Percentiles rank a stretch among this genome's conserved stretches.
Conservation (phyloP, 2,113 vertebrate genomes). For the Prunella fulvescens region DNA sequence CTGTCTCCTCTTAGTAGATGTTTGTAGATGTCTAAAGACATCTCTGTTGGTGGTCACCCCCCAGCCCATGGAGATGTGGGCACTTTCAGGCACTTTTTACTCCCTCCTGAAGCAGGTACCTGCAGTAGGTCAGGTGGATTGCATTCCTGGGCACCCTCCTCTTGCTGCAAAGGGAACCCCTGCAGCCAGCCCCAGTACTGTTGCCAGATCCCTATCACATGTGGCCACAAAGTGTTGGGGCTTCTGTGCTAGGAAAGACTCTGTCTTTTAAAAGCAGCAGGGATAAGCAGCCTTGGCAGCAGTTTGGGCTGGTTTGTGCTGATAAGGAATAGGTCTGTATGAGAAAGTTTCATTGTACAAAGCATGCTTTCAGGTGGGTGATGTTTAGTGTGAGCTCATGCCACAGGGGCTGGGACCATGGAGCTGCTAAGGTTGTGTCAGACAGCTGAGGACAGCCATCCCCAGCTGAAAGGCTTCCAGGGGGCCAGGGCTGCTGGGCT, state of each 20-base stretch:
- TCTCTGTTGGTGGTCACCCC: not conserved
- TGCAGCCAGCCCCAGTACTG: not conserved
- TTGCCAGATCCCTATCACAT: not conserved
- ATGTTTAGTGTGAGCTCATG: not conserved
- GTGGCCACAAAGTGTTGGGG: not conserved
- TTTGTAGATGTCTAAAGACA: not conserved
- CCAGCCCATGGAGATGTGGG: not conserved
- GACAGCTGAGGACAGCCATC: not conserved
- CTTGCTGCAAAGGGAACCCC: not conserved
- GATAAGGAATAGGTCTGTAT: not conserved
- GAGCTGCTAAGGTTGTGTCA: fast-evolving
- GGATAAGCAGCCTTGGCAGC: not conserved
- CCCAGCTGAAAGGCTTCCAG: not conserved
- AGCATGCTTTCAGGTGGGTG: not conserved
- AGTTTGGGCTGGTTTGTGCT: not conserved
- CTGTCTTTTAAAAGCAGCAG: not conserved
- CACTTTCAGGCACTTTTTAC: not conserved
- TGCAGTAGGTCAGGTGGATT: not conserved
- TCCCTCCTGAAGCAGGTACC: not conserved
- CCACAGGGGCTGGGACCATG: too few relatives aligned
- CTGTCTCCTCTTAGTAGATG: not conserved
- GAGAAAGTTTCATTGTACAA: not conserved
- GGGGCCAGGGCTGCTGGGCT: not conserved
- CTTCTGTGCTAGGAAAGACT: not conserved
- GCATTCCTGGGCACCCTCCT: not conserved